Base-by-base conservation (phyloP, 2,113 vertebrate genomes). In the Phrynocephalus versicolor region DNA sequence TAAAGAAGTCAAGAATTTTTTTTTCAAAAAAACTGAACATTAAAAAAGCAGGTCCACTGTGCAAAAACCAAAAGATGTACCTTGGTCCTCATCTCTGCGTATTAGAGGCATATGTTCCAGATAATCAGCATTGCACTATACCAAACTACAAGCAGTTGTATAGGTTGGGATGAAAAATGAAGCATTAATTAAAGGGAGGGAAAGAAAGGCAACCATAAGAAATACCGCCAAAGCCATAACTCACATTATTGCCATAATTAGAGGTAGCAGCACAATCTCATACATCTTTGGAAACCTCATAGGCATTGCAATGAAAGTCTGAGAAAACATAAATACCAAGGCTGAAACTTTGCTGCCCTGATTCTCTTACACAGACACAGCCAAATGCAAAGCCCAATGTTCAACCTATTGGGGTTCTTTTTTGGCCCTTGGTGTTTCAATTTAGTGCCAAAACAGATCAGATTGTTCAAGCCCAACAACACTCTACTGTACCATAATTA, bases 111-210 rank as follows among this genome's bases (percentile, higher is more conserved):
- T 80, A 79, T 85, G 55, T 79, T 80, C 67, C 39, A 85, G 30
- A 73, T 80, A 80, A 85, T 85, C 84, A 85, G 67, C 55, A 80
- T 80, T 85, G 80, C 62, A 55, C 51, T 85, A 80, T 79, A 80
- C 67, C 51, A 21, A 85, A 85, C 76, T 80, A 85, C 76, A 85
- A 85, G 84, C 55, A 79, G 64, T 85, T 85, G 72, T 64, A 37
- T 80, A 80, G 84, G 67, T 57, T 80, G 39, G 39, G 39, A 80
- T 85, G 69, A 85, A 85, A 85, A 85, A 85, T 80, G 84, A 80
- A 85, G 35, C 84, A 85, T 79, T 85, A 85, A 85, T 85, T 85
- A 85, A 79, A 64, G 27, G 57, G 41, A 39, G 57, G 41, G n/a
- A 35, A 25, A 35, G 27, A 27, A 33, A 58, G n/a, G 64, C 19